Evolutionary conservation across 2,888 invertebrate genomes (phyloP).

Genomic region (Malacosoma neustria): DNA sequence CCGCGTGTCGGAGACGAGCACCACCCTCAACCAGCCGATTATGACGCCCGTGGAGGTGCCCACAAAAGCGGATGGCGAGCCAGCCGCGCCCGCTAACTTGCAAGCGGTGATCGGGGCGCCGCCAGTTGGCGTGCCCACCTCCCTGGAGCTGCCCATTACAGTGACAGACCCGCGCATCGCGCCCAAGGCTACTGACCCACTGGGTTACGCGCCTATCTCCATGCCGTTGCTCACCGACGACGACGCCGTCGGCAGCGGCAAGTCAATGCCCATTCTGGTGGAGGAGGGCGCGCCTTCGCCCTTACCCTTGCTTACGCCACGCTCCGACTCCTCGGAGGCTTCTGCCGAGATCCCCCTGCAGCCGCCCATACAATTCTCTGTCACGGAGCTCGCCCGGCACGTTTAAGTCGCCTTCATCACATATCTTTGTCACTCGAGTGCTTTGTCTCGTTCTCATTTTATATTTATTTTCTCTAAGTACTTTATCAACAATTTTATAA

Average conservation of each 20-base stretch:
- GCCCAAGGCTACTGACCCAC: conserved; percentile 61
- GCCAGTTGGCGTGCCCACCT: conserved; percentile 76
- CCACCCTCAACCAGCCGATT: conserved; percentile 84
- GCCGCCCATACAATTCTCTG: conserved; percentile 50
- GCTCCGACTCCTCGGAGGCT: conserved; percentile 49
- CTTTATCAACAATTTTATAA: conserved; percentile 1
- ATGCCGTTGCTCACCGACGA: conserved; percentile 77
- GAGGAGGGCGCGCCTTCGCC: conserved; percentile 49
- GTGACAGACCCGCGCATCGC: conserved; percentile 85
- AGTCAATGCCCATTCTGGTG: conserved; percentile 61
- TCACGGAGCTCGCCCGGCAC: conserved; percentile 39
- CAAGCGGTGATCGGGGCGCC: conserved; percentile 76
- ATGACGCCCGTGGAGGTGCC: conserved; percentile 88
- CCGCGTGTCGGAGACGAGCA: conserved; percentile 83
- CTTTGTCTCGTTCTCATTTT: conserved; percentile 2
- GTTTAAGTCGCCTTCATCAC: conserved; percentile 24
- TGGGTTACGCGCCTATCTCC: conserved; percentile 55
- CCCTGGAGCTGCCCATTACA: conserved; percentile 83
- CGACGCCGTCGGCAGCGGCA: conserved; percentile 35
- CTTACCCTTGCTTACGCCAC: conserved; percentile 46
- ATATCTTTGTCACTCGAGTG: background rate
- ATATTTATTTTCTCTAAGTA: conserved; percentile 10
- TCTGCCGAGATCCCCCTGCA: conserved; percentile 60
- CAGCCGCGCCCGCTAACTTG: conserved; percentile 43
- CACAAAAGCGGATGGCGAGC: conserved; percentile 52